Percentiles rank a stretch among this genome's conserved stretches.
Evolutionary conservation across 2,113 vertebrate species (phyloP).

Genomic region (Gasterosteus nipponicus): DNA sequence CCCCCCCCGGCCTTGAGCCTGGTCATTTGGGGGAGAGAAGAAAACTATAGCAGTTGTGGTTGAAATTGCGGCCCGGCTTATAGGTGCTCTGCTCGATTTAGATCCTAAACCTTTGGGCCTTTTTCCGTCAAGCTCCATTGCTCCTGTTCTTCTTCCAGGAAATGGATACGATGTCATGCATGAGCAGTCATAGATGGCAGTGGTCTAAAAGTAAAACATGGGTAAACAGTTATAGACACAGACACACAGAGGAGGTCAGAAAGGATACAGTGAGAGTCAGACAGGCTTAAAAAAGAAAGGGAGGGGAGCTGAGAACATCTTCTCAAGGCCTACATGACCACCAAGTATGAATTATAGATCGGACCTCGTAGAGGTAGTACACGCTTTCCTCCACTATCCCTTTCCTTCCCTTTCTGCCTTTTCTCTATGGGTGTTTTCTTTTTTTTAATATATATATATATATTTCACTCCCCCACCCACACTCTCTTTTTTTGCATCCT

Average conservation of each 20-base stretch:
- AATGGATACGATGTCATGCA: conserved; percentile 69
- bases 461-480: neutral
- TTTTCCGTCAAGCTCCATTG: conserved; percentile 53
- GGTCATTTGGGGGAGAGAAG: neutral
- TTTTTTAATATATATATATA: neutral
- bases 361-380: conserved; percentile 41
- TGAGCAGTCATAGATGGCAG: conserved; percentile 59
- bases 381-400: conserved; percentile 11
- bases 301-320: conserved; percentile 42
- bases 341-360: conserved; percentile 68
- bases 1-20: neutral
- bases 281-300: neutral
- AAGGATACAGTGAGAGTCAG: conserved; percentile 18
- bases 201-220: conserved; percentile 38
- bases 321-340: conserved; percentile 28
- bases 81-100: conserved; percentile 64
- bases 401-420: conserved; percentile 29
- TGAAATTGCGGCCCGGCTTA: conserved; percentile 37
- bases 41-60: conserved; percentile 14
- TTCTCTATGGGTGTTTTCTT: conserved; percentile 8
- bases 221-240: conserved; percentile 39
- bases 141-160: conserved; percentile 51
- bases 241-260: conserved; percentile 30
- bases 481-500: conserved; percentile 16
- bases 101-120: conserved; percentile 28